phyloP scores from a whole-genome alignment of 1,140 invertebrate species.

The Papilio xuthus region DNA sequence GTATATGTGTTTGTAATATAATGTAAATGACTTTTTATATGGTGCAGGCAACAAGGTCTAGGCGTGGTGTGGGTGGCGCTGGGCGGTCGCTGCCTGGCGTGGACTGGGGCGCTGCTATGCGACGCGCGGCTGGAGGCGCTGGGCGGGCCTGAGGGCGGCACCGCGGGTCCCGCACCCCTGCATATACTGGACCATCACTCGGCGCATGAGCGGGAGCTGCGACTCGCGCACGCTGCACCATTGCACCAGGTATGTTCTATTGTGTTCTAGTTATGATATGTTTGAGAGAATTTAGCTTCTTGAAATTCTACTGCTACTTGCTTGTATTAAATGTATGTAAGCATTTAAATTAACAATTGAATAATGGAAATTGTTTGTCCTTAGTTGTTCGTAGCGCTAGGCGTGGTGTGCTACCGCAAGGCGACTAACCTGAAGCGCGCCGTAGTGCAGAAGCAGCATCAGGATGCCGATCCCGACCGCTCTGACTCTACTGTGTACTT shows the following conservation, averaged over 20 bases:
- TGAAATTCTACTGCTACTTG: too few relatives aligned
- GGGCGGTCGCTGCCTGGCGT: slow-evolving; percentile 72
- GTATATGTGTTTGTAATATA: too few relatives aligned
- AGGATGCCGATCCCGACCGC: slow-evolving; percentile 89
- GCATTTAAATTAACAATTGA: too few relatives aligned
- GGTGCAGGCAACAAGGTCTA: slow-evolving; percentile 82
- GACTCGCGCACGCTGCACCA: slow-evolving; percentile 61
- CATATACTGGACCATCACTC: slow-evolving; percentile 60
- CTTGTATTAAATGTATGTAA: too few relatives aligned
- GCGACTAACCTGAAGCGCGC: slow-evolving; percentile 90
- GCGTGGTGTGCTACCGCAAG: slow-evolving; percentile 94
- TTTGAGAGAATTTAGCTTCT: too few relatives aligned
- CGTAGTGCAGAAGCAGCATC: slow-evolving; percentile 89
- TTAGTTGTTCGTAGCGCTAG: slow-evolving; percentile 92
- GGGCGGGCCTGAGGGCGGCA: slow-evolving; percentile 51
- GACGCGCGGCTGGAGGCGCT: slow-evolving; percentile 83
- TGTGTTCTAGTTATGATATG: background rate
- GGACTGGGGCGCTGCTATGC: slow-evolving; percentile 81
- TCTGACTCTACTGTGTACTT: slow-evolving; percentile 97
- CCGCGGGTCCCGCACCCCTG: slow-evolving; percentile 62
- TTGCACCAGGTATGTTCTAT: slow-evolving; percentile 65
- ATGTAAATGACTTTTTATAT: slow-evolving; percentile 63
- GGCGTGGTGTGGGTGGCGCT: slow-evolving; percentile 79
- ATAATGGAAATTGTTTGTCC: slow-evolving; percentile 50
- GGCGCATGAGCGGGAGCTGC: slow-evolving; percentile 72